These are phyloP conservation scores for Diorhabda sublineata DNA, from an alignment of 1,140 invertebrate species.

Conservation along the genomic window DNA sequence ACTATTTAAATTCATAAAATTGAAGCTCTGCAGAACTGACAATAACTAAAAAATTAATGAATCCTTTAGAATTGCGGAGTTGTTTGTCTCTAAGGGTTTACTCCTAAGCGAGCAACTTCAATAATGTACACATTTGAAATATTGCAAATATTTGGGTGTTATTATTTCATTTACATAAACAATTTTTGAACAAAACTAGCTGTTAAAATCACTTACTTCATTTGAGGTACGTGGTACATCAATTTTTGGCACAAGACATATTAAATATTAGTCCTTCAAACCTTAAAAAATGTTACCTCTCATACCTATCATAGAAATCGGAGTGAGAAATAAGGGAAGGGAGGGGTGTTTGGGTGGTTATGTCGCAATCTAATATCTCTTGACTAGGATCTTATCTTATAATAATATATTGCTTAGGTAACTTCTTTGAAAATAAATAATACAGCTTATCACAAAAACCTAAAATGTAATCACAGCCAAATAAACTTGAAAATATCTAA, in stretches of 20 bases:
- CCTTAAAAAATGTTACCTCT: slow-evolving; percentile 7
- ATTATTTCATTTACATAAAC: slow-evolving; percentile 6
- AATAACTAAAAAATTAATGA: no score
- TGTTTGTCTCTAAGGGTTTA: no score
- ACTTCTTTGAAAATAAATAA: slow-evolving; percentile 36
- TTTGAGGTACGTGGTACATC: slow-evolving; percentile 23
- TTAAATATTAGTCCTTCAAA: slow-evolving; percentile 27
- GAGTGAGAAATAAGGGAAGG: slow-evolving; percentile 4
- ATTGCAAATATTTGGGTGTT: not conserved
- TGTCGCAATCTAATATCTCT: slow-evolving; percentile 21
- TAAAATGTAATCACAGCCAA: slow-evolving; percentile 37
- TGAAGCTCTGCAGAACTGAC: no score
- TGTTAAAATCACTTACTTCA: slow-evolving; percentile 16
- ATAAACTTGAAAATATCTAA: slow-evolving; percentile 32
- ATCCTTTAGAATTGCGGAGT: no score
- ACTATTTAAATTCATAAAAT: no score
- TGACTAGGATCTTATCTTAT: slow-evolving; percentile 30
- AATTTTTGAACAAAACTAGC: slow-evolving; percentile 18
- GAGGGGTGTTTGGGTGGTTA: slow-evolving; percentile 13
- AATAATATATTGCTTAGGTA: slow-evolving; percentile 35
- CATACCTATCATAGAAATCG: not conserved
- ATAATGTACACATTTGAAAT: no score
- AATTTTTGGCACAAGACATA: slow-evolving; percentile 27
- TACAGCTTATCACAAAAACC: slow-evolving; percentile 36
- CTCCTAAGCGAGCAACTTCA: no score